Evolutionary conservation across 2,888 invertebrate species (phyloP).

Genomic region (Pegoplata infirma): DNA sequence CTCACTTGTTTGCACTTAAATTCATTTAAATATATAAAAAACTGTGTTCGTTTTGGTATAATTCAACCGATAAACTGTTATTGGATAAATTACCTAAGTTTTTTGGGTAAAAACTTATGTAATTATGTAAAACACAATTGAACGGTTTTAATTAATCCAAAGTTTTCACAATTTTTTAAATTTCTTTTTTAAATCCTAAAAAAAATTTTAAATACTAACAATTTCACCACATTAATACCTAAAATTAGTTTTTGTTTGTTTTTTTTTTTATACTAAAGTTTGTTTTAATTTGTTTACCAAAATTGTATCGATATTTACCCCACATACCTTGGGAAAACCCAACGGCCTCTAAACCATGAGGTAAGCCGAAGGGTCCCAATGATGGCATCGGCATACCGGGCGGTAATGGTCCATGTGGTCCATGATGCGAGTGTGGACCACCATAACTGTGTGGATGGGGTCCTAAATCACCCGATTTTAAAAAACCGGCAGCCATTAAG

Average conservation of each 20-base stretch:
- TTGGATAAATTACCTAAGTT: too few species aligned
- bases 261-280: not conserved
- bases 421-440: slow-evolving; percentile 78
- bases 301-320: slow-evolving; percentile 78
- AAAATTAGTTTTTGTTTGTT: not conserved
- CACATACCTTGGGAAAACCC: slow-evolving; percentile 79
- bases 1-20: too few species aligned
- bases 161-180: too few species aligned
- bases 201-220: too few species aligned
- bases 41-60: too few species aligned
- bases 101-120: too few species aligned
- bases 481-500: slow-evolving; percentile 78
- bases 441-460: slow-evolving; percentile 78
- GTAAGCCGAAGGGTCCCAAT: slow-evolving; percentile 78
- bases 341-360: slow-evolving; percentile 78
- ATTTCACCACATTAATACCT: slow-evolving; percentile 54
- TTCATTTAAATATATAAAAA: too few species aligned
- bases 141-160: too few species aligned
- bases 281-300: slow-evolving; percentile 66
- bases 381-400: slow-evolving; percentile 79
- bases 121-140: too few species aligned
- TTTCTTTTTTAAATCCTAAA: not conserved
- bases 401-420: slow-evolving; percentile 77
- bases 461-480: slow-evolving; percentile 77
- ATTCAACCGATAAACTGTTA: too few species aligned